These are phyloP conservation scores for Drosophila micromelanica DNA, from an alignment of 1,140 invertebrate species.

Conservation along the genomic window DNA sequence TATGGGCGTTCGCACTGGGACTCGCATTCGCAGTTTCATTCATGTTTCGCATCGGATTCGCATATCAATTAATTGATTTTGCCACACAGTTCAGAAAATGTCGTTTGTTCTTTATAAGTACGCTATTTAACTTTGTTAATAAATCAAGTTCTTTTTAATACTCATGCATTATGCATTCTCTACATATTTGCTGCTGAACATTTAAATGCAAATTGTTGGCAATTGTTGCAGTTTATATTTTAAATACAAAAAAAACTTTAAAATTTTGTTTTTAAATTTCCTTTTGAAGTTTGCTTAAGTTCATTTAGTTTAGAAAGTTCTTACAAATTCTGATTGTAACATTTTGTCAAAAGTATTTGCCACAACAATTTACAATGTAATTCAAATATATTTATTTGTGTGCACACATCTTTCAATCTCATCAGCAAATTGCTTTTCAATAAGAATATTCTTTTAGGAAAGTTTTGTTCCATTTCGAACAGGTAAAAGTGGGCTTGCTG, in stretches of 20 bases:
- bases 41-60: constrained; percentile 12
- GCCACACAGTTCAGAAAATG: constrained; percentile 40
- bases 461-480: constrained; percentile 6
- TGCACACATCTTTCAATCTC: background rate
- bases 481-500: background rate
- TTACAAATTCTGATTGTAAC: constrained; percentile 1
- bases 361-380: constrained; percentile 16
- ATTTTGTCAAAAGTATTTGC: constrained; percentile 19
- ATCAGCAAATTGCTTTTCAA: constrained; percentile 3
- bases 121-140: background rate
- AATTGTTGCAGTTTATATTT: constrained; percentile 11
- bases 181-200: constrained; percentile 12
- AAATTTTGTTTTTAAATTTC: background rate
- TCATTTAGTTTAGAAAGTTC: background rate
- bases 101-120: constrained; percentile 19
- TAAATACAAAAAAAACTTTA: background rate
- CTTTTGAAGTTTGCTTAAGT: background rate
- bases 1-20: constrained; percentile 12
- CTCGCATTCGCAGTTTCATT: constrained; percentile 3
- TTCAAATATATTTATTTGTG: background rate
- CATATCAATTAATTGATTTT: constrained; percentile 47
- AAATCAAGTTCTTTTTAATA: constrained; percentile 1
- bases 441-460: constrained; percentile 28
- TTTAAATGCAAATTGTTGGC: constrained; percentile 7
- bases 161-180: constrained; percentile 19